Base-by-base conservation (phyloP, 2,888 invertebrate species). In the Conchocele bisecta region DNA sequence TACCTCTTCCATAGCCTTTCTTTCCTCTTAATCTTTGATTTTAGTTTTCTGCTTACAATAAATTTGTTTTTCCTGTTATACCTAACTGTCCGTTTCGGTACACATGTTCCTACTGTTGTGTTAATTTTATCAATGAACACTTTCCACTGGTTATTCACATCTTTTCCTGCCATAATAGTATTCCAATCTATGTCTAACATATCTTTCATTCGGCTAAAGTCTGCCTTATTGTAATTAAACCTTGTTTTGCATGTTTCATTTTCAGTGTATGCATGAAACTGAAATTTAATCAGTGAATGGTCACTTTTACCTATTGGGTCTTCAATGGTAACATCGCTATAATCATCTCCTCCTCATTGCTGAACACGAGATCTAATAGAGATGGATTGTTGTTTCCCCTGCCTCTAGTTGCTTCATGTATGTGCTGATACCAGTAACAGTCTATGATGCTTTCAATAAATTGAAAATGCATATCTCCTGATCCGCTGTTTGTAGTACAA, bases 281-380 rank as follows among this genome's bases (percentile, higher is more conserved):
- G 22, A 28, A 57, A 59, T 6, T 22, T n/a, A 15, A 48, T 56
- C 13, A 51, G 17, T 2, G 51, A 53, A n/a, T 70, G 64, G 26
- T 70, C 64, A 58, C 70, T 70, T 44, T 70, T 68, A 13, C 59
- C 63, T 15, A 70, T 20, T 1, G 68, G 63, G 13, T 28, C 28
- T 13, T 20, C 29, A 17, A 50, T 29, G 17, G 33, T 22, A 5
- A 56, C 33, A 24, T 69, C 51, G 33, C 17, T 33, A n/a, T n/a
- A 9, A 69, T 41, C 63, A 69, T 51, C 13, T 37, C 31, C 28
- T 68, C 53, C 39, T 66, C 58, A 41, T 48, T 58, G 13, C 11
- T 41, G n/a, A 58, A 33, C n/a, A 66, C 42, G 31, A 66, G 15
- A 39, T 66, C 58, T 13, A 66, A 3, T 1, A 58, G 9, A 28